Percentiles rank a stretch among this genome's conserved stretches.
These are phyloP conservation scores for Azemiops feae DNA, from an alignment of 2,113 vertebrate species.

Conservation along the genomic window DNA sequence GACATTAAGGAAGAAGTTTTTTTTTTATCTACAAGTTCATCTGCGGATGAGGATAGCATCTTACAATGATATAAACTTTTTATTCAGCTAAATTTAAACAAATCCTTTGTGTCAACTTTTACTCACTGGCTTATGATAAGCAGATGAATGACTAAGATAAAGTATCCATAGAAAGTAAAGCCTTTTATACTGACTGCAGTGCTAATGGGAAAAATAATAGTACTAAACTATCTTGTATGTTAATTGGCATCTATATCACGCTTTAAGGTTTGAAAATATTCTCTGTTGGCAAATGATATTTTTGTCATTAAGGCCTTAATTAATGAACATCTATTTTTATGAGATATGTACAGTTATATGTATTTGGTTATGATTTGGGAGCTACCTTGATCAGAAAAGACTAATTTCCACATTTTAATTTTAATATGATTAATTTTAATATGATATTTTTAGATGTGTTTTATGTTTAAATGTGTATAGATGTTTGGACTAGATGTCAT, in stretches of 20 bases:
- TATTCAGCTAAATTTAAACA: conserved; percentile 29
- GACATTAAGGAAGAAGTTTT: neutral
- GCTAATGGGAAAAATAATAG: conserved; percentile 54
- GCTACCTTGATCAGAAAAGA: neutral
- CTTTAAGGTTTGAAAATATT: conserved; percentile 36
- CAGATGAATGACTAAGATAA: conserved; percentile 31
- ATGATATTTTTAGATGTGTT: neutral
- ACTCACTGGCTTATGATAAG: conserved; percentile 16
- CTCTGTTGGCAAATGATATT: conserved; percentile 2
- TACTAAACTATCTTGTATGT: conserved; percentile 57
- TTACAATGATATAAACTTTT: neutral
- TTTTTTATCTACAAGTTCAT: neutral
- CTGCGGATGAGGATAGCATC: neutral
- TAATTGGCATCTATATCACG: conserved; percentile 57
- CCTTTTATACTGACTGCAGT: conserved; percentile 25
- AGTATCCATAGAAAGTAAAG: conserved; percentile 31
- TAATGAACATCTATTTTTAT: neutral
- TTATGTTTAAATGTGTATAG: neutral
- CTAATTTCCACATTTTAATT: neutral
- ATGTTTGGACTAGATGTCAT: neutral
- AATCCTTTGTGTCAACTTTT: neutral
- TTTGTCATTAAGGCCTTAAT: conserved; percentile 13
- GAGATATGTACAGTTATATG: neutral
- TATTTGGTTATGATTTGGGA: neutral
- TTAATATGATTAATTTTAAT: neutral